Base-by-base conservation (phyloP, 2,113 vertebrate genomes). In the Trichomycterus rosablanca region DNA sequence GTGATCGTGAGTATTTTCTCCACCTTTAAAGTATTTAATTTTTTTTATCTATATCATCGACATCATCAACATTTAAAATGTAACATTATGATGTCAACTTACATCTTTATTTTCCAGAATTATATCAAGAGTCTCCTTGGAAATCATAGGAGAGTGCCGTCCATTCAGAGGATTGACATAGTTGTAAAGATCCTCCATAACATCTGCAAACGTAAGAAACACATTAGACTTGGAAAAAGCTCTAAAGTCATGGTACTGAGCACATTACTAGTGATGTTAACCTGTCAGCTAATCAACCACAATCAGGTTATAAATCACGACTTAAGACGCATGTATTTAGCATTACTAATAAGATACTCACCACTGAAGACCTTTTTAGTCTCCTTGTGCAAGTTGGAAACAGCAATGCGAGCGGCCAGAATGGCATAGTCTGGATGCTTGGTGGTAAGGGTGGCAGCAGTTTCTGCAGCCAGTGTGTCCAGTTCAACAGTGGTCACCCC, bases 291-390 rank as follows among this genome's bases (percentile, higher is more conserved):
- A n/a, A n/a, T n/a, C n/a, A n/a, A n/a, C n/a, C n/a, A n/a, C n/a
- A n/a, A n/a, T n/a, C n/a, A n/a, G n/a, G n/a, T n/a, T n/a, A n/a
- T n/a, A n/a, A n/a, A n/a, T n/a, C n/a, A n/a, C n/a, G n/a, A n/a
- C n/a, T n/a, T n/a, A n/a, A n/a, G n/a, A n/a, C n/a, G n/a, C n/a
- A n/a, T n/a, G n/a, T n/a, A n/a, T n/a, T n/a, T n/a, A n/a, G n/a
- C n/a, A n/a, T n/a, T n/a, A n/a, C n/a, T n/a, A 11, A 4, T 10
- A 11, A 11, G 12, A n/a, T 16, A 80, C 84, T 71, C 42, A 98
- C 95, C 95, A n/a, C 93, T 97, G 78, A 97, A 98, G 2, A 93
- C 88, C 49, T 98, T 98, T 86, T 97, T 97, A 1, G 95, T 97
- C 76, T 97, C 94, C 69, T 97, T 97, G 85, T 98, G 95, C 74